phyloP scores from a whole-genome alignment of 2,113 vertebrate genomes.

The Ia io region DNA sequence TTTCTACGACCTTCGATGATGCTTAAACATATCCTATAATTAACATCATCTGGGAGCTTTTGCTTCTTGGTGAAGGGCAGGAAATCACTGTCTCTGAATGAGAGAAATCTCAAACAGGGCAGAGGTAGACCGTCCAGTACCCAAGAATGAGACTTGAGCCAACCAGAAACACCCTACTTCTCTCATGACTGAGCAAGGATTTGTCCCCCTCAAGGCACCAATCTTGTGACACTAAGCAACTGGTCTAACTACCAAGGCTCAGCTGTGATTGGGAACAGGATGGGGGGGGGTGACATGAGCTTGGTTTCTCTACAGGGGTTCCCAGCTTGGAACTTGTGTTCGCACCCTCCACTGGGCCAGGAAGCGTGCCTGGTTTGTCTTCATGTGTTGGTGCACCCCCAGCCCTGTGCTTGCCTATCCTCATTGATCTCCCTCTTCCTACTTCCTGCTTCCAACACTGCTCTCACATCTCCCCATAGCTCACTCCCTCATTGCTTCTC shows the following conservation, averaged over 20 bases:
- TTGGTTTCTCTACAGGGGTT: not conserved
- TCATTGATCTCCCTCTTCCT: no score
- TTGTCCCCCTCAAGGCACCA: not conserved
- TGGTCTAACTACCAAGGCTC: not conserved
- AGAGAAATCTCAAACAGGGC: not conserved
- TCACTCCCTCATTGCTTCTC: not conserved
- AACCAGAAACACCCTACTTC: accelerated
- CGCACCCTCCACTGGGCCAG: not conserved
- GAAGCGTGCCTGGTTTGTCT: not conserved
- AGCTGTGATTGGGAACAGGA: not conserved
- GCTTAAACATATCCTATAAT: not conserved
- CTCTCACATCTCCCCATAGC: not conserved
- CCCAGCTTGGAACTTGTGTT: not conserved
- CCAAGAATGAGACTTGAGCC: not conserved
- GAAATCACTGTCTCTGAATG: not conserved
- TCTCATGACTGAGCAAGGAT: not conserved
- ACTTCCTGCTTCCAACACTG: not conserved
- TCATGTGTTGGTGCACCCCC: no score
- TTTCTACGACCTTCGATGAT: not conserved
- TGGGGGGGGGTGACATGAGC: accelerated
- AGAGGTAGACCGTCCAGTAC: not conserved
- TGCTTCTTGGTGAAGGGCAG: not conserved
- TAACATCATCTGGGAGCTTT: not conserved
- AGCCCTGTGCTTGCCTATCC: not conserved
- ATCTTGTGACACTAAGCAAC: not conserved